A percentile compares a stretch with the other conserved stretches of the same genome.
These are phyloP conservation scores for Helicoverpa assulta DNA, from an alignment of 2,888 invertebrate species.

Conservation along the genomic window DNA sequence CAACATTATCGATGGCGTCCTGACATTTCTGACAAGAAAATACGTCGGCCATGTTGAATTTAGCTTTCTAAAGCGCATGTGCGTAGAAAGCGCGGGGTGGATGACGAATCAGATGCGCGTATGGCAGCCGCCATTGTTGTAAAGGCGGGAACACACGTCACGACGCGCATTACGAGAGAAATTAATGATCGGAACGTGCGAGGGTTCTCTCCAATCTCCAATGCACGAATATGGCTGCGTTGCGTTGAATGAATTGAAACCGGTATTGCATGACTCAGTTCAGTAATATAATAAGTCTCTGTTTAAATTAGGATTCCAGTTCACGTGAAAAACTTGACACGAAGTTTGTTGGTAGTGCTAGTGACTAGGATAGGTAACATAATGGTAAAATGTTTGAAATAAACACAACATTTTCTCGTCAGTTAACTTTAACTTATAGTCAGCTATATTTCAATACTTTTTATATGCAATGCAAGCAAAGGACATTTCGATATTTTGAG, in stretches of 20 bases:
- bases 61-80: conserved; percentile 75
- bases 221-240: conserved; percentile 42
- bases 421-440: no score
- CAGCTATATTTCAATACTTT: no score
- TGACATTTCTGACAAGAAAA: conserved; percentile 19
- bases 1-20: conserved; percentile 16
- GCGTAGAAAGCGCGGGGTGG: conserved; percentile 74
- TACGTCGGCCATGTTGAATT: conserved; percentile 74
- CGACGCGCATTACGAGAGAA: conserved; percentile 59
- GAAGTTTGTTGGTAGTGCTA: no score
- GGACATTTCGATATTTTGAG: no score
- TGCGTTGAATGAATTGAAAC: conserved; percentile 11
- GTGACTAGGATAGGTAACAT: no score
- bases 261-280: conserved; percentile 10
- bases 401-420: no score
- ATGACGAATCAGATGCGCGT: conserved; percentile 76
- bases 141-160: conserved; percentile 77
- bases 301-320: background rate
- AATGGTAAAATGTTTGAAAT: no score
- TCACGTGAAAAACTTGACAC: background rate
- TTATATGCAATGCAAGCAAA: no score
- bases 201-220: conserved; percentile 26
- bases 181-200: conserved; percentile 63
- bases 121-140: conserved; percentile 77
- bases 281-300: no score